Evolutionary conservation across 2,797 vertebrate genomes (phyloP).

Genomic region (Pseudochirops cupreus): DNA sequence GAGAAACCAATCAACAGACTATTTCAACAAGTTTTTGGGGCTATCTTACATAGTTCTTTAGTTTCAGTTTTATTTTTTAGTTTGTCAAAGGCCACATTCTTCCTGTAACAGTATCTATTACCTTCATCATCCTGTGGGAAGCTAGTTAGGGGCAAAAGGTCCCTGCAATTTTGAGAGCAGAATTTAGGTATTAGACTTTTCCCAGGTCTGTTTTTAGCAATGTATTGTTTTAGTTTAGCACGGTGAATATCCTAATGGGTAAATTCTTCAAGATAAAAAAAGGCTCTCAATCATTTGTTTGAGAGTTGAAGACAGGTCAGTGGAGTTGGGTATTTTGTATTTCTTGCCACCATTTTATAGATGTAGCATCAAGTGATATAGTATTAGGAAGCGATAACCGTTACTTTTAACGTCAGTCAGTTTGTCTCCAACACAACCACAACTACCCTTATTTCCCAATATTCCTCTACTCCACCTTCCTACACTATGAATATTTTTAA

Average conservation of each 20-base stretch:
- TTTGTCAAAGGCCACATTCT: background rate
- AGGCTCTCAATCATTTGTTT: accelerated
- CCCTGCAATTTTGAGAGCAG: background rate
- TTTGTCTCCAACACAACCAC: background rate
- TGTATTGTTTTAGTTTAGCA: background rate
- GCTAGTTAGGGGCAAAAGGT: background rate
- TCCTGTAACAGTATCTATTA: too few relatives aligned
- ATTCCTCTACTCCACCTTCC: background rate
- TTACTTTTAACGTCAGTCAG: background rate
- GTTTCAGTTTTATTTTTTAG: background rate
- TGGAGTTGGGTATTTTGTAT: background rate
- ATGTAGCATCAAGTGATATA: background rate
- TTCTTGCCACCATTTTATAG: background rate
- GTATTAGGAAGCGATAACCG: background rate
- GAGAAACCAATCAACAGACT: background rate
- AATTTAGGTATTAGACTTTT: background rate
- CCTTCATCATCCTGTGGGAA: accelerated
- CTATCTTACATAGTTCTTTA: background rate
- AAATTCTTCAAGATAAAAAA: background rate
- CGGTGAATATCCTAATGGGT: background rate
- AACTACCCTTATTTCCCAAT: background rate
- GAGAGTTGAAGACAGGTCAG: background rate
- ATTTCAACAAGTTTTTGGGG: background rate
- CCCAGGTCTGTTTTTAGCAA: conserved; percentile 30
- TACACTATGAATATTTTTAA: background rate